Evolutionary conservation across 2,797 vertebrate genomes (phyloP).

Genomic region (Clarias fuscus): DNA sequence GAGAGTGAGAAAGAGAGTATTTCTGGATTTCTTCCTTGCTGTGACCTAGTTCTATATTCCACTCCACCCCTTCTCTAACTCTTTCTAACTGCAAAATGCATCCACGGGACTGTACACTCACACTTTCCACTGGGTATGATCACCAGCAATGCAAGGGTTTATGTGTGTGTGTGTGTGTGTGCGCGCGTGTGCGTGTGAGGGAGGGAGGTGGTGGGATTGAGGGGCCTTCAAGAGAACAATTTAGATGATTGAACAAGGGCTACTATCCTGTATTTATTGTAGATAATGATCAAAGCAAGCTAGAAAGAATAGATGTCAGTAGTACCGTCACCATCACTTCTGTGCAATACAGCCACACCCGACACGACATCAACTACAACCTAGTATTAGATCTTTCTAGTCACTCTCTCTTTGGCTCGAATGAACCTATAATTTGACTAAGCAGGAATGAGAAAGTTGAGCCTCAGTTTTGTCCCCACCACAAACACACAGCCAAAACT

Average conservation of each 20-base stretch:
- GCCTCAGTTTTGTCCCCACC: neutral
- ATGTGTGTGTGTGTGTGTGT: no score
- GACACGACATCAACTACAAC: slow-evolving; percentile 49
- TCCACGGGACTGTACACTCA: slow-evolving; percentile 26
- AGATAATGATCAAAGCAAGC: slow-evolving; percentile 15
- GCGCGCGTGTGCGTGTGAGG: no score
- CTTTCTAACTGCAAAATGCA: slow-evolving; percentile 15
- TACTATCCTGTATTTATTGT: neutral
- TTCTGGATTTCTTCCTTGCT: slow-evolving; percentile 9
- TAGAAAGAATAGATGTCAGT: slow-evolving; percentile 9
- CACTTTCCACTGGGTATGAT: slow-evolving; percentile 33
- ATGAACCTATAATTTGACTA: slow-evolving; percentile 38
- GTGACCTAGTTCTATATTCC: slow-evolving; percentile 39
- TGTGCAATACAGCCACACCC: slow-evolving; percentile 62
- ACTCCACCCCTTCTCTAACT: slow-evolving; percentile 26
- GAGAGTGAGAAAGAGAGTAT: neutral
- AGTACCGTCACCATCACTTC: slow-evolving; percentile 46
- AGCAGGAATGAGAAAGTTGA: neutral
- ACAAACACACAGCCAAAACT: neutral
- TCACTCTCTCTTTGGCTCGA: slow-evolving; percentile 16
- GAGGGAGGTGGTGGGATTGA: neutral
- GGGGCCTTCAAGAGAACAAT: neutral
- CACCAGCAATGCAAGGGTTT: neutral
- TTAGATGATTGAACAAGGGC: neutral
- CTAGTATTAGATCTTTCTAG: slow-evolving; percentile 57